Conservation (phyloP, 2,888 invertebrate genomes). For the Quadriops clusia region DNA sequence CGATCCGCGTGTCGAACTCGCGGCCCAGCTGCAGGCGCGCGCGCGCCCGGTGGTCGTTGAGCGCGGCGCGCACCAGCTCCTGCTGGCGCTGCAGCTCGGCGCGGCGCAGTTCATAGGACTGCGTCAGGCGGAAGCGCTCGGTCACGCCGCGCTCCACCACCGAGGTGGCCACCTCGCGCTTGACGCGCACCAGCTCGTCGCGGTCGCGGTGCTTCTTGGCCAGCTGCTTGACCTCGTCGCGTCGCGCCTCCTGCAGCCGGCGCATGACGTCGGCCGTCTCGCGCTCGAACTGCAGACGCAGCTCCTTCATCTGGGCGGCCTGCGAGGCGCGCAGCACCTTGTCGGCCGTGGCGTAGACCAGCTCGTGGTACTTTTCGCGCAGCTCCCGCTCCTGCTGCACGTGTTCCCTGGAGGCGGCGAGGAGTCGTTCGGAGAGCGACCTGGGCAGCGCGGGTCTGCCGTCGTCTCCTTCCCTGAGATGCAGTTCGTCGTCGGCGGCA, state of each 20-base stretch:
- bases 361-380: conserved; percentile 74
- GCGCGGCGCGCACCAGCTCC: conserved; percentile 57
- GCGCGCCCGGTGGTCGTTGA: conserved; percentile 54
- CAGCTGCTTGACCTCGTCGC: conserved; percentile 79
- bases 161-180: conserved; percentile 68
- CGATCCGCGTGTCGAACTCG: no score
- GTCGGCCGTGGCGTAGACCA: conserved; percentile 62
- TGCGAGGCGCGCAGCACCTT: conserved; percentile 72
- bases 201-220: conserved; percentile 82
- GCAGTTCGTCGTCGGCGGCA: no score
- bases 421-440: conserved; percentile 51
- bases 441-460: conserved; percentile 44
- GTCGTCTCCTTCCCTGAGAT: conserved; percentile 38
- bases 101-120: conserved; percentile 62
- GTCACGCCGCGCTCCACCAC: conserved; percentile 84
- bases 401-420: conserved; percentile 54
- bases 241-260: conserved; percentile 67
- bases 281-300: conserved; percentile 56
- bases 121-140: conserved; percentile 70
- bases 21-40: no score
- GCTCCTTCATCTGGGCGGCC: conserved; percentile 64
- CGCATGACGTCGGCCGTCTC: conserved; percentile 67
- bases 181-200: conserved; percentile 77
- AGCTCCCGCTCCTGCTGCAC: conserved; percentile 61
- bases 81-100: conserved; percentile 68